A percentile compares a stretch with the other conserved stretches of the same genome.
Conservation (phyloP, 2,113 vertebrate genomes). For the Megaleporinus macrocephalus region DNA sequence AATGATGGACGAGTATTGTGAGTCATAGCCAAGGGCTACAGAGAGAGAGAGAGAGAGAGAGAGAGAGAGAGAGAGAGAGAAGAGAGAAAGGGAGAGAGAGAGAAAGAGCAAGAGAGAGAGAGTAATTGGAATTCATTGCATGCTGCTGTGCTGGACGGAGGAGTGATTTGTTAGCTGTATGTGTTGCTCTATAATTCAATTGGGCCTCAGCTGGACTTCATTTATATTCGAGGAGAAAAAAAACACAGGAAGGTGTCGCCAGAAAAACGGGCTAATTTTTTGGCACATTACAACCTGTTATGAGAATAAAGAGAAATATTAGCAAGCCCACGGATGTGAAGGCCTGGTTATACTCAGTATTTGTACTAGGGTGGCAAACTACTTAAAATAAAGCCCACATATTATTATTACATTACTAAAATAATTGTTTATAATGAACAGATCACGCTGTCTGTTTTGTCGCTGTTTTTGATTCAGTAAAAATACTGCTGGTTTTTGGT, state of each 20-base stretch:
- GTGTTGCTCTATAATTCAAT: constrained; percentile 75
- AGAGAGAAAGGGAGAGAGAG: background rate
- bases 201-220: constrained; percentile 79
- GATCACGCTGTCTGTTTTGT: no score
- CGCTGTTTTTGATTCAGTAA: no score
- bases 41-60: background rate
- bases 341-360: no score
- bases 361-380: no score
- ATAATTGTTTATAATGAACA: no score
- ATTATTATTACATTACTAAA: no score
- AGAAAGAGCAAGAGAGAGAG: background rate
- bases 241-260: constrained; percentile 72
- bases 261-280: constrained; percentile 81
- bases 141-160: constrained; percentile 55
- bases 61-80: no score
- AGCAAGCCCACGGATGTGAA: no score
- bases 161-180: constrained; percentile 84
- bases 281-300: constrained; percentile 59
- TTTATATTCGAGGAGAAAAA: constrained; percentile 83
- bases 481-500: no score
- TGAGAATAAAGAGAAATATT: background rate
- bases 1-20: no score
- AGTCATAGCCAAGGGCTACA: background rate
- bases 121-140: constrained; percentile 81
- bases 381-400: no score